Evolutionary conservation across 2,888 invertebrate species (phyloP).

Genomic region (Epinotia demarniana): DNA sequence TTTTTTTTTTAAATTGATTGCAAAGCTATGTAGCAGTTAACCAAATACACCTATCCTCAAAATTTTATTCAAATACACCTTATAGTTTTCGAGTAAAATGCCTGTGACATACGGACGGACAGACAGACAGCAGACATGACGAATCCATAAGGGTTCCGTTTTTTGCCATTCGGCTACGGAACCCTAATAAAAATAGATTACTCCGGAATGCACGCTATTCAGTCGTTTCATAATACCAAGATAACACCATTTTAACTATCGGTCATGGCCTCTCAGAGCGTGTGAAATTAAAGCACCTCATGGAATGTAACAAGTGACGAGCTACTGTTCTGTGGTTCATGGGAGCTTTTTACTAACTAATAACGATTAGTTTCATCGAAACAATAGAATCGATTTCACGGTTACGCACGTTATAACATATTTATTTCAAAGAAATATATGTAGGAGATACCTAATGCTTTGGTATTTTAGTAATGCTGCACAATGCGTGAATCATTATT

Average conservation of each 20-base stretch:
- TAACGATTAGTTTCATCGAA: constrained; percentile 30
- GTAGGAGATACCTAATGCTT: not conserved
- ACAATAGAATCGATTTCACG: constrained; percentile 28
- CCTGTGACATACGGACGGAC: too few relatives aligned
- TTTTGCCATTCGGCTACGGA: too few relatives aligned
- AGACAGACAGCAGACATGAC: too few relatives aligned
- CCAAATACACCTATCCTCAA: too few relatives aligned
- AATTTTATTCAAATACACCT: too few relatives aligned
- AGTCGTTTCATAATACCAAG: constrained; percentile 37
- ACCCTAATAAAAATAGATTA: constrained; percentile 12
- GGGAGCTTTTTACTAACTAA: constrained; percentile 18
- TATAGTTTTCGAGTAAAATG: too few relatives aligned
- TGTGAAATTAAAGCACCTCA: constrained; percentile 41
- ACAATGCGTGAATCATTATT: constrained; percentile 10
- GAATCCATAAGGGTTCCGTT: too few relatives aligned
- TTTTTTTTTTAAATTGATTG: too few relatives aligned
- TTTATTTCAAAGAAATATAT: constrained; percentile 13
- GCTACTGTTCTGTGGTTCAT: constrained; percentile 21
- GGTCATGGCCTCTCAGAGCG: constrained; percentile 41
- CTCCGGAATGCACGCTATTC: constrained; percentile 23
- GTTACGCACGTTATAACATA: constrained; percentile 23
- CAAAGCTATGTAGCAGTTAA: too few relatives aligned
- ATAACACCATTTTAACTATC: constrained; percentile 34
- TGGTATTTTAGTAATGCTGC: not conserved
- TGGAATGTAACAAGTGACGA: constrained; percentile 26